A percentile compares a stretch with the other conserved stretches of the same genome.
These are phyloP conservation scores for Perithous albicinctus DNA, from an alignment of 2,888 invertebrate species.

Conservation along the genomic window DNA sequence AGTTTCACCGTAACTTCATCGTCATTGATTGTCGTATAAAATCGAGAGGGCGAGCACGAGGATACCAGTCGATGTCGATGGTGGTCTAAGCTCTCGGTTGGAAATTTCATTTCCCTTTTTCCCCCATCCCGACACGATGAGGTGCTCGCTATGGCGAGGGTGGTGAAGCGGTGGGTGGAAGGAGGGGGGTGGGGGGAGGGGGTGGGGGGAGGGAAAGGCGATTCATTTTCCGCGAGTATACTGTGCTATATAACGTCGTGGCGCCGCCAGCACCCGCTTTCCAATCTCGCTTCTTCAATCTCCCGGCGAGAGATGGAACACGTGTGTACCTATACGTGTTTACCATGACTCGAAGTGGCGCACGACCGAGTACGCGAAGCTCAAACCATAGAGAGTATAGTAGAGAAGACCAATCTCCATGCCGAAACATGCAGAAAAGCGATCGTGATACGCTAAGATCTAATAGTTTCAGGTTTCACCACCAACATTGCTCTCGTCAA, in stretches of 20 bases:
- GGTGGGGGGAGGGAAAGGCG: constrained; percentile 25
- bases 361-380: constrained; percentile 17
- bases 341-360: constrained; percentile 36
- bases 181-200: too few species aligned
- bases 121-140: constrained; percentile 21
- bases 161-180: background rate
- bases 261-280: constrained; percentile 54
- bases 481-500: background rate
- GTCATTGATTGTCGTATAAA: constrained; percentile 53
- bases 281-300: constrained; percentile 66
- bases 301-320: constrained; percentile 54
- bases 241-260: constrained; percentile 29
- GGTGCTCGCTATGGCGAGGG: constrained; percentile 11
- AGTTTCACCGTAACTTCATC: constrained; percentile 26
- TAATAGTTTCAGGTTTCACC: background rate
- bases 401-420: background rate
- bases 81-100: constrained; percentile 54
- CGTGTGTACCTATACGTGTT: constrained; percentile 57
- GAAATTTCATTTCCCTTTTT: constrained; percentile 59
- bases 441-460: background rate
- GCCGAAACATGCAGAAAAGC: background rate
- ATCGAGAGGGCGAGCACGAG: constrained; percentile 13
- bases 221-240: constrained; percentile 55
- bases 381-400: background rate
- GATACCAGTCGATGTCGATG: constrained; percentile 28